A percentile compares a stretch with the other conserved stretches of the same genome.
Evolutionary conservation across 2,113 vertebrate species (phyloP).

Genomic region (Cathartes aura): DNA sequence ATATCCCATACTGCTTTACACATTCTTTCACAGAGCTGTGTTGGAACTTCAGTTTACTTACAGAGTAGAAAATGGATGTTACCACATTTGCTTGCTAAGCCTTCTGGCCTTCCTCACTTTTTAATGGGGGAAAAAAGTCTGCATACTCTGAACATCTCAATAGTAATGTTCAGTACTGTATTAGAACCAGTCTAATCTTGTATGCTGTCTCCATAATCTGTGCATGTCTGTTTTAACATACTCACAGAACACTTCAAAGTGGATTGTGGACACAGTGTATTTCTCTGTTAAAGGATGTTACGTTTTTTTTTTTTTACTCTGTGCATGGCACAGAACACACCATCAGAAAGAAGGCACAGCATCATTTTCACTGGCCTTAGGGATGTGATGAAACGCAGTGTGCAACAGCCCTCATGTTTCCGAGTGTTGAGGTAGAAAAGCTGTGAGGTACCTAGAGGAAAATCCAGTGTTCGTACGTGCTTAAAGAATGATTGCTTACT

Average conservation of each 20-base stretch:
- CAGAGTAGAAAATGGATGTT: background rate
- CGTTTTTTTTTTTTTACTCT: no score
- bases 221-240: background rate
- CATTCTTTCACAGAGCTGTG: background rate
- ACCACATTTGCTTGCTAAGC: background rate
- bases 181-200: no score
- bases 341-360: no score
- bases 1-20: no score
- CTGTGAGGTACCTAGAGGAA: background rate
- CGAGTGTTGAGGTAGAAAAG: rapidly evolving
- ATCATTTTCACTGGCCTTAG: background rate
- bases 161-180: no score
- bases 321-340: background rate
- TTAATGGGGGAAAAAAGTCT: background rate
- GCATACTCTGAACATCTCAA: background rate
- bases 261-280: no score
- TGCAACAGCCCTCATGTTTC: no score
- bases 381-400: rapidly evolving
- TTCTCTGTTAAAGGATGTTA: background rate
- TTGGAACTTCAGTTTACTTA: background rate
- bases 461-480: rapidly evolving
- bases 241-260: background rate
- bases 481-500: background rate
- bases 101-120: background rate
- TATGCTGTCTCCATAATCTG: background rate